phyloP scores from a whole-genome alignment of 2,797 vertebrate genomes.

The Helicolenus hilgendorfi region DNA sequence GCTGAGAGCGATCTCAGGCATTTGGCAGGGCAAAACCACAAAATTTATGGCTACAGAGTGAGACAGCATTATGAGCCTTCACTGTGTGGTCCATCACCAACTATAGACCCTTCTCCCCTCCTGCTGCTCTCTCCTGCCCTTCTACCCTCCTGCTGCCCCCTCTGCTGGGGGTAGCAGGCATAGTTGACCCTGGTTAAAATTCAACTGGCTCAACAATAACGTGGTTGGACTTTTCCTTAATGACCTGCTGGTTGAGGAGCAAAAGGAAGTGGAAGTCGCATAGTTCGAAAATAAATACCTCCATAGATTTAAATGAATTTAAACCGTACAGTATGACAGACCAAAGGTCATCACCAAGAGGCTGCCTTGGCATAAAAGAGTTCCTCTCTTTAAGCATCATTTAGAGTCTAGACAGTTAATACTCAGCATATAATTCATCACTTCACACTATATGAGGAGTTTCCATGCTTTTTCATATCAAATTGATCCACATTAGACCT shows the following conservation, averaged over 20 bases:
- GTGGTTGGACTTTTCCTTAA: slow-evolving; percentile 43
- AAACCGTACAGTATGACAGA: neutral
- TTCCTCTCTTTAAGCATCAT: neutral
- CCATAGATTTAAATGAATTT: neutral
- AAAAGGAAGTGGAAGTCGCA: slow-evolving; percentile 43
- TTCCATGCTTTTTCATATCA: neutral
- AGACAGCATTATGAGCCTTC: slow-evolving; percentile 77
- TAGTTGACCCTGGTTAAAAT: slow-evolving; percentile 87
- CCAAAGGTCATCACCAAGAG: neutral
- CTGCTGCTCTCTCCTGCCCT: slow-evolving; percentile 70
- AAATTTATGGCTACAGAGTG: slow-evolving; percentile 76
- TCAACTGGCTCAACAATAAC: slow-evolving; percentile 69
- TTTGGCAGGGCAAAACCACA: slow-evolving; percentile 79
- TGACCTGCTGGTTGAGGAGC: slow-evolving; percentile 10
- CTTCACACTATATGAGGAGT: neutral
- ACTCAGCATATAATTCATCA: neutral
- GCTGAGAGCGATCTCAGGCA: slow-evolving; percentile 69
- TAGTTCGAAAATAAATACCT: slow-evolving; percentile 22
- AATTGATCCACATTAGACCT: neutral
- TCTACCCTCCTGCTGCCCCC: slow-evolving; percentile 80
- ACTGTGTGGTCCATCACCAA: slow-evolving; percentile 84
- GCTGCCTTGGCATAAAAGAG: neutral
- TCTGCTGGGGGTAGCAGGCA: slow-evolving; percentile 83
- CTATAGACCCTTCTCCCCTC: slow-evolving; percentile 66
- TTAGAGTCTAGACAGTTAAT: neutral